Evolutionary conservation across 2,113 vertebrate species (phyloP).

Genomic region (Nothoprocta perdicaria): DNA sequence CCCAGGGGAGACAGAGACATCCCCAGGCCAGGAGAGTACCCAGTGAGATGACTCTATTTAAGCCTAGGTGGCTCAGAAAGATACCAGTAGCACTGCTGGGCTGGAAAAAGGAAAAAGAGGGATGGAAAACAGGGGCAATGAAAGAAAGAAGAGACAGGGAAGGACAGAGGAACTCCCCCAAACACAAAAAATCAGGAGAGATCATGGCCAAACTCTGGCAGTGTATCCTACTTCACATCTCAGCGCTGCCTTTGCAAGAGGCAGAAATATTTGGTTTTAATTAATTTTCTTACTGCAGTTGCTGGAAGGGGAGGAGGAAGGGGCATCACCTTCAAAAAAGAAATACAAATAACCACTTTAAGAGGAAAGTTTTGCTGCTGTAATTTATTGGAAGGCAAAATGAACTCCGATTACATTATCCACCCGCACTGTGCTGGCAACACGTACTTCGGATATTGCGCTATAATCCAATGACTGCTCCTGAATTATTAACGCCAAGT

Average conservation of each 20-base stretch:
- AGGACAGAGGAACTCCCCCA: background rate
- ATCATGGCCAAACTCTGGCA: slow-evolving; percentile 33
- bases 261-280: slow-evolving; percentile 75
- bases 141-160: background rate
- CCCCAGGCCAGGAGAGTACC: background rate
- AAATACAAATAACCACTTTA: slow-evolving; percentile 69
- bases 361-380: slow-evolving; percentile 71
- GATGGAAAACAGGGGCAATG: background rate
- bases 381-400: slow-evolving; percentile 78
- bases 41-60: too few species aligned
- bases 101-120: background rate
- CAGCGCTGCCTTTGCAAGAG: background rate
- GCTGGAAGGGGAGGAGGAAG: slow-evolving; percentile 40
- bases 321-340: slow-evolving; percentile 55
- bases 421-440: slow-evolving; percentile 71
- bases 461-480: slow-evolving; percentile 78
- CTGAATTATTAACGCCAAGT: slow-evolving; percentile 79
- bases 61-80: background rate
- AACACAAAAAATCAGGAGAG: slow-evolving; percentile 34
- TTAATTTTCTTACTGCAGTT: slow-evolving; percentile 67
- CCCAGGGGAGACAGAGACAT: background rate
- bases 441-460: slow-evolving; percentile 75
- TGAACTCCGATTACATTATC: slow-evolving; percentile 79
- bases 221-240: slow-evolving; percentile 11
- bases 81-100: rapidly evolving